Conservation (phyloP, 1,140 invertebrate genomes). For the Diprion similis region DNA sequence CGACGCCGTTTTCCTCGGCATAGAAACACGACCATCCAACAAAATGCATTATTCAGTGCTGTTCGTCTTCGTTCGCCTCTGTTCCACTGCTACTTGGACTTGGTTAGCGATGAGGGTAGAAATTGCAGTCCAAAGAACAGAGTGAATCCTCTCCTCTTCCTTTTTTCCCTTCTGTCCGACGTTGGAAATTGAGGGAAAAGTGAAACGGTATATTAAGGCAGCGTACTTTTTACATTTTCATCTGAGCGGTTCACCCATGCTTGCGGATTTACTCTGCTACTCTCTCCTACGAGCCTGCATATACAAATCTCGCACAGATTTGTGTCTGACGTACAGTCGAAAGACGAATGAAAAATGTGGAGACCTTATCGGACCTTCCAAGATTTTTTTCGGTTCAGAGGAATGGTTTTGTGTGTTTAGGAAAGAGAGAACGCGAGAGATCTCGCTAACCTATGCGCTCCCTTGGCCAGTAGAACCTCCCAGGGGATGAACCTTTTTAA, state of each 20-base stretch:
- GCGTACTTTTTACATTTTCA: neutral
- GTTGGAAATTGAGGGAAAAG: neutral
- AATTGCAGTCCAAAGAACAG: conserved; percentile 1
- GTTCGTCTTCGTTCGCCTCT: conserved; percentile 23
- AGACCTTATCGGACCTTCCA: conserved; percentile 1
- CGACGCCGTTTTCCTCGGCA: neutral
- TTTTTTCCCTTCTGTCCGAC: neutral
- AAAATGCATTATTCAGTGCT: conserved; percentile 32
- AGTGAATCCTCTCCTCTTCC: neutral
- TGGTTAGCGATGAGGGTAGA: conserved; percentile 2
- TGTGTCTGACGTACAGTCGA: no score
- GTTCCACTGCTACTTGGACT: neutral
- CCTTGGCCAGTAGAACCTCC: neutral
- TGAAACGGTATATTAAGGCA: neutral
- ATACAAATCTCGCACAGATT: no score
- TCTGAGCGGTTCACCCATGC: neutral
- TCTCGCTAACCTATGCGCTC: neutral
- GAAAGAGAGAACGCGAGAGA: neutral
- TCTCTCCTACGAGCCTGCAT: neutral
- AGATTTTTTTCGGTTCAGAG: neutral
- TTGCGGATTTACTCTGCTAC: neutral
- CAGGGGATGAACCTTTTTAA: neutral
- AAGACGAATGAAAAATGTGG: neutral
- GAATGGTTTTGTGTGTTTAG: neutral
- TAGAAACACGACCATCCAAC: conserved; percentile 23